Percentiles rank a stretch among this genome's conserved stretches.
Conservation (phyloP, 2,797 vertebrate genomes). For the Coluber constrictor region DNA sequence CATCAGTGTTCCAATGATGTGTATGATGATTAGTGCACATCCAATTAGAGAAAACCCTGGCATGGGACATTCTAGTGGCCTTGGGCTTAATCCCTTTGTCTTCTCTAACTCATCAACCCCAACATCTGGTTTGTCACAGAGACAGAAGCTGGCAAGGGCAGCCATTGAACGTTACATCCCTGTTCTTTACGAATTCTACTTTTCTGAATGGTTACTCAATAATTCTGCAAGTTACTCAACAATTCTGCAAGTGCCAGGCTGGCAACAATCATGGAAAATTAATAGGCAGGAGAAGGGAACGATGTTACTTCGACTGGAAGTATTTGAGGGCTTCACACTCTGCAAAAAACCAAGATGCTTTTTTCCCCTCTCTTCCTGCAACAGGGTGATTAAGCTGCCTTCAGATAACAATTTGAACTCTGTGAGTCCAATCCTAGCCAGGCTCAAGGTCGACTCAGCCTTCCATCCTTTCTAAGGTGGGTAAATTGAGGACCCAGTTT, state of each 20-base stretch:
- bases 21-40: not conserved
- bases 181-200: not conserved
- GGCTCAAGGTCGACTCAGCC: too few species aligned
- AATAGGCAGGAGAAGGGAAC: not conserved
- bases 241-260: not conserved
- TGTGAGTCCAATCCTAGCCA: too few species aligned
- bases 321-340: not conserved
- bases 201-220: not conserved
- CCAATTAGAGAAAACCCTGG: not conserved
- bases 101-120: not conserved
- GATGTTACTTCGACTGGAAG: too few species aligned
- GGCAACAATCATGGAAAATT: not conserved
- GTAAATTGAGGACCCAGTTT: too few species aligned
- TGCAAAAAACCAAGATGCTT: not conserved
- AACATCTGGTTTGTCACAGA: not conserved
- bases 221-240: too few species aligned
- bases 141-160: not conserved
- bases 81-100: not conserved
- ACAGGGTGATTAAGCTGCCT: not conserved
- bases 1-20: not conserved
- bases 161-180: not conserved
- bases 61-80: not conserved
- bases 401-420: not conserved
- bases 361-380: not conserved
- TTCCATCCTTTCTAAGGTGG: too few species aligned